phyloP scores from a whole-genome alignment of 92 coral and sea anemone species.

The Pocillopora grandis region DNA sequence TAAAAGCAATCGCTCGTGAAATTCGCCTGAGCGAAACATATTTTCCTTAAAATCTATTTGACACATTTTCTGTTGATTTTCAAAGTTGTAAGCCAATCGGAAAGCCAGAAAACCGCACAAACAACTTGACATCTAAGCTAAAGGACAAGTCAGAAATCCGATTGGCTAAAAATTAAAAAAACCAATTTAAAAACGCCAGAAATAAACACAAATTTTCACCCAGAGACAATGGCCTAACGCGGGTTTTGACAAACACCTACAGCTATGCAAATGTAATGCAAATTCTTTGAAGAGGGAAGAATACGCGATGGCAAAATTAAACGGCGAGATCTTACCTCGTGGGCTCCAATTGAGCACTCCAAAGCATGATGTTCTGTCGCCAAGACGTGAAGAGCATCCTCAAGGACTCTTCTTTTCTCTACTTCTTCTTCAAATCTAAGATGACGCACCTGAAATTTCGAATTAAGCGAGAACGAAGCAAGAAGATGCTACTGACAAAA shows the following conservation, averaged over 20 bases:
- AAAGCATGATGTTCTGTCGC: constrained; percentile 98
- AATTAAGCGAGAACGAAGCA: background rate
- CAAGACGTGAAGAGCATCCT: constrained; percentile 98
- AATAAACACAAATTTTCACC: background rate
- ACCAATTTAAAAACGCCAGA: background rate
- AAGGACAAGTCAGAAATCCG: background rate
- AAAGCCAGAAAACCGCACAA: background rate
- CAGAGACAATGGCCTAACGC: background rate
- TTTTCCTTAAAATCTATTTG: background rate
- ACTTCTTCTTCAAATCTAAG: constrained; percentile 93
- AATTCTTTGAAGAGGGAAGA: background rate
- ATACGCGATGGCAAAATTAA: background rate
- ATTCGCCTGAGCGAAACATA: background rate
- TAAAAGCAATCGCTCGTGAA: background rate
- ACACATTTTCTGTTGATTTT: background rate
- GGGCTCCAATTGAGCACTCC: constrained; percentile 84
- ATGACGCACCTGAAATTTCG: constrained; percentile 69
- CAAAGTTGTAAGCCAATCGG: background rate
- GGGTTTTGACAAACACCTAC: background rate
- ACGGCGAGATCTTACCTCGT: constrained; percentile 65
- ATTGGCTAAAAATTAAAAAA: background rate
- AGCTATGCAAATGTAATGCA: background rate
- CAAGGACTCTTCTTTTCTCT: constrained; percentile 90
- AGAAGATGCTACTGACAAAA: background rate
- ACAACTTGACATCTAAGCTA: background rate